A percentile compares a stretch with the other conserved stretches of the same genome.
Evolutionary conservation across 2,113 vertebrate genomes (phyloP).

Genomic region (Anguilla japonica): DNA sequence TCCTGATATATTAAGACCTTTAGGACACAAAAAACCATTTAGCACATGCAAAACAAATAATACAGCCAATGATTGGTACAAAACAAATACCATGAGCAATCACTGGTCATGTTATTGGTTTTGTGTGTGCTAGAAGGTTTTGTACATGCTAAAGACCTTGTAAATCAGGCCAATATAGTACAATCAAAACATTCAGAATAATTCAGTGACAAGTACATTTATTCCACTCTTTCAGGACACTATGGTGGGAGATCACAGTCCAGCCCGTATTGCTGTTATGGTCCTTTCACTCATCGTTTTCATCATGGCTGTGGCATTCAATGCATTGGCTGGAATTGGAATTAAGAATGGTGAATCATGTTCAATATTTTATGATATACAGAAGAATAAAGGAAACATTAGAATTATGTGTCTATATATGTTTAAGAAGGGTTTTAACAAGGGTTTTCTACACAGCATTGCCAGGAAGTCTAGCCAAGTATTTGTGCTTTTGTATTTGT

Average conservation of each 20-base stretch:
- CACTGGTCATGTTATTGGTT: too few relatives aligned
- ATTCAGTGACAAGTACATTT: neutral
- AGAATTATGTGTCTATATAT: neutral
- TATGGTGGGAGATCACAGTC: conserved; percentile 53
- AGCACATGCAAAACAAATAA: too few relatives aligned
- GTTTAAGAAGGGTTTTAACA: neutral
- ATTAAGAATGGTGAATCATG: conserved; percentile 43
- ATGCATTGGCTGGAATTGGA: conserved; percentile 52
- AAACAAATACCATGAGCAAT: too few relatives aligned
- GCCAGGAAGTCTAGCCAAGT: too few relatives aligned
- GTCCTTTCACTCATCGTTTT: conserved; percentile 51
- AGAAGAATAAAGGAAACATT: neutral
- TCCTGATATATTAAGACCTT: too few relatives aligned
- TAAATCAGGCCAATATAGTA: neutral
- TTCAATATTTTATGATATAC: neutral
- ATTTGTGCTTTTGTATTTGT: neutral
- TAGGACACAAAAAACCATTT: too few relatives aligned
- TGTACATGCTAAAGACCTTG: too few relatives aligned
- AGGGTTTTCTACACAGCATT: neutral
- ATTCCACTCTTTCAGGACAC: neutral
- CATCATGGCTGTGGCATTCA: conserved; percentile 52
- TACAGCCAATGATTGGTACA: too few relatives aligned
- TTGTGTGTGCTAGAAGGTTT: too few relatives aligned
- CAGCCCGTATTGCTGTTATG: conserved; percentile 41
- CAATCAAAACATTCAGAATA: neutral